Evolutionary conservation across 2,113 vertebrate species (phyloP).

Genomic region (Gymnobelideus leadbeateri): DNA sequence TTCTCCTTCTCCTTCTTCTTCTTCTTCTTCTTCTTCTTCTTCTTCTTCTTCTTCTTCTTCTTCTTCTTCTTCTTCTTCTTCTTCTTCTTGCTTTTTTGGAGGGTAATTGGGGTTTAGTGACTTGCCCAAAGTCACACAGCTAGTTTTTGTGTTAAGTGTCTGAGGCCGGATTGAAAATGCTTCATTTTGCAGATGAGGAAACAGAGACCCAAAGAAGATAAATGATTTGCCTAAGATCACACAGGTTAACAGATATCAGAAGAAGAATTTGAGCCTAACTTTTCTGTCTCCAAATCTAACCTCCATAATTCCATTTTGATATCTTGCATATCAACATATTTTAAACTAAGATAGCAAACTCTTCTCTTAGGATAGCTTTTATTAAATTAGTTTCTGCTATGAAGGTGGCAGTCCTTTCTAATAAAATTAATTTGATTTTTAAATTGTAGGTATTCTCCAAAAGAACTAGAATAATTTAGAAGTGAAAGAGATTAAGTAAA

Average conservation of each 20-base stretch:
- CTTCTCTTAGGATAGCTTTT: neutral
- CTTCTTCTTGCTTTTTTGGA: too few species aligned
- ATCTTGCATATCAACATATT: neutral
- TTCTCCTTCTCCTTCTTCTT: too few species aligned
- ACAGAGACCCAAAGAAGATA: neutral
- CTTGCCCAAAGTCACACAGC: too few species aligned
- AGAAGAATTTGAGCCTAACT: neutral
- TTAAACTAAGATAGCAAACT: conserved; percentile 1
- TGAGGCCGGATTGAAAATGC: too few species aligned
- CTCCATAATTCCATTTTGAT: neutral
- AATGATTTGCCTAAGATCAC: neutral
- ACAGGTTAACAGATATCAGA: neutral
- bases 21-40: too few species aligned
- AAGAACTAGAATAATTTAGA: neutral
- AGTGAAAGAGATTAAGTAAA: neutral
- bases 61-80: too few species aligned
- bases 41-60: too few species aligned
- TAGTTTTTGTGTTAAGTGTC: too few species aligned
- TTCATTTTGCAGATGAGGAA: too few species aligned
- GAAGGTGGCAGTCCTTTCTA: neutral
- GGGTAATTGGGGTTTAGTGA: too few species aligned
- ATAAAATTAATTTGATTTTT: neutral
- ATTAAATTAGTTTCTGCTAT: neutral
- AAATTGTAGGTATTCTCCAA: neutral
- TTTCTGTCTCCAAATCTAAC: neutral